phyloP scores from a whole-genome alignment of 2,797 vertebrate species.

The Catostomus latipinnis region DNA sequence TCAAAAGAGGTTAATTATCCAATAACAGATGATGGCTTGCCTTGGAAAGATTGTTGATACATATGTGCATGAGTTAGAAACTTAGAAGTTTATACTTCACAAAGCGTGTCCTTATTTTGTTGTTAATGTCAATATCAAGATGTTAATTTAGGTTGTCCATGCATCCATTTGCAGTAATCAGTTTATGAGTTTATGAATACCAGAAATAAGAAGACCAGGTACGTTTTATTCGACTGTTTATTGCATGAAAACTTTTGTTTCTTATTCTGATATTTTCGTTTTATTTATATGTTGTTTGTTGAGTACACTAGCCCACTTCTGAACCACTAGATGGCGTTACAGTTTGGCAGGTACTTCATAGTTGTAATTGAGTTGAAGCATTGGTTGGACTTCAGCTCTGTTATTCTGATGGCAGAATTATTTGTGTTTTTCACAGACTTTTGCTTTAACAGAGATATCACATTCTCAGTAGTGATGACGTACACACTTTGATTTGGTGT shows the following conservation, averaged over 20 bases:
- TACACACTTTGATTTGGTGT: not conserved
- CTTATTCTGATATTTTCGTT: not conserved
- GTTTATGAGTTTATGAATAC: not conserved
- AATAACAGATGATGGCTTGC: conserved; percentile 74
- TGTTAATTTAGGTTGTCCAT: not conserved
- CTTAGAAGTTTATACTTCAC: not conserved
- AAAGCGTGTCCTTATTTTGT: conserved; percentile 6
- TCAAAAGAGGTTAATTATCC: conserved; percentile 77
- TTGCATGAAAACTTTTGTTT: not conserved
- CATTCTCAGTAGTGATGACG: not conserved
- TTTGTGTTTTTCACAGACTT: not conserved
- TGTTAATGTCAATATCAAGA: not conserved
- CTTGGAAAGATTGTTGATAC: conserved; percentile 44
- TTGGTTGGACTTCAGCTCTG: conserved; percentile 1
- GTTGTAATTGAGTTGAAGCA: conserved; percentile 2
- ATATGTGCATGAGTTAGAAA: conserved; percentile 22
- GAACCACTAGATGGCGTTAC: conserved; percentile 64
- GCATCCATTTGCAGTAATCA: not conserved
- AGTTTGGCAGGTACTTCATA: conserved; percentile 50
- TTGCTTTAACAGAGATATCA: not conserved
- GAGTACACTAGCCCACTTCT: not conserved
- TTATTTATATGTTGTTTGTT: not conserved
- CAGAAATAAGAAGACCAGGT: not conserved
- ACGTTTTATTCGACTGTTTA: not conserved
- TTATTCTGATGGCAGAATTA: conserved; percentile 6